Conservation (phyloP, 2,888 invertebrate genomes). For the Mesorhabditis spiculigera region DNA sequence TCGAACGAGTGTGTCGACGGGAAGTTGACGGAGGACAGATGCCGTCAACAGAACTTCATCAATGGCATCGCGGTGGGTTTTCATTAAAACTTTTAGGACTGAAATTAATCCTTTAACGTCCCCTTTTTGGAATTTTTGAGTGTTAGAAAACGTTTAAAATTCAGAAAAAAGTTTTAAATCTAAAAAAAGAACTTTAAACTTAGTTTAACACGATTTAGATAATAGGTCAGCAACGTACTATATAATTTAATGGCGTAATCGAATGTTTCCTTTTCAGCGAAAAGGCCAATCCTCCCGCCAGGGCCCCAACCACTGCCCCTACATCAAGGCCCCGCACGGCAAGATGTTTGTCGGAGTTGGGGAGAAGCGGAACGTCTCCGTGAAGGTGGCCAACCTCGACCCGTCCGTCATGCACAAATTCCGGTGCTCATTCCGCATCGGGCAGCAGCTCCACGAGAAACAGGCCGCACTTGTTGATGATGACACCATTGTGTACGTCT, state of each 20-base stretch:
- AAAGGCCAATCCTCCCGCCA: conserved; percentile 44
- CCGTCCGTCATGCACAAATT: conserved; percentile 56
- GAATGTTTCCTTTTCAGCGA: conserved; percentile 28
- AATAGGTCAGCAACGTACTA: no score
- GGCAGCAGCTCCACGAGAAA: conserved; percentile 34
- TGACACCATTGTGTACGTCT: conserved; percentile 37
- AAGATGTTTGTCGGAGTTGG: conserved; percentile 60
- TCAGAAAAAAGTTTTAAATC: no score
- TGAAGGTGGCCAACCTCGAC: conserved; percentile 53
- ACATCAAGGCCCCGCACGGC: conserved; percentile 47
- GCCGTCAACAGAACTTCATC: conserved; percentile 48
- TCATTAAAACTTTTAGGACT: no score
- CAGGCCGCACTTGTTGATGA: conserved; percentile 26
- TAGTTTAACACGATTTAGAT: no score
- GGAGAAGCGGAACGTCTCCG: conserved; percentile 53
- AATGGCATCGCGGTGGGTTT: conserved; percentile 59
- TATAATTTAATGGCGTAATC: not conserved
- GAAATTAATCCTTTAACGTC: no score
- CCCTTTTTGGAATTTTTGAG: no score
- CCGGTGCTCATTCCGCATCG: conserved; percentile 51
- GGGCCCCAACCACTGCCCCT: conserved; percentile 59
- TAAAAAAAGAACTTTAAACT: no score
- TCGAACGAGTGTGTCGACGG: conserved; percentile 62
- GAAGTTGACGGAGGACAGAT: conserved; percentile 53
- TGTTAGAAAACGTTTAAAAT: no score